Percentiles rank a stretch among this genome's conserved stretches.
These are phyloP conservation scores for Istiophorus platypterus DNA, from an alignment of 2,113 vertebrate species.

Conservation along the genomic window DNA sequence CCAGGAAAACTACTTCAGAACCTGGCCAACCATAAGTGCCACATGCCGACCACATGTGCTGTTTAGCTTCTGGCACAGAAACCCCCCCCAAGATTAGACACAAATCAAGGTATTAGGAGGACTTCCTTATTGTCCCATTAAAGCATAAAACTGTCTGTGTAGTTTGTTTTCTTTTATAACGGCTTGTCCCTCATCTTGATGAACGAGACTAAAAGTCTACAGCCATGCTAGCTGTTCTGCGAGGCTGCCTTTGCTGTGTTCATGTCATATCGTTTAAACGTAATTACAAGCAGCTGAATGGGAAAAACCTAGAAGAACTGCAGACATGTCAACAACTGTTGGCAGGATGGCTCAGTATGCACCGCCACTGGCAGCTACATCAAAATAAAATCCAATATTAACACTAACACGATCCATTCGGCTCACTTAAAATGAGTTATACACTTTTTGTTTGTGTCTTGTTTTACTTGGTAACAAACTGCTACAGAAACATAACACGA, in stretches of 20 bases:
- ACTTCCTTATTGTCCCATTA: not conserved
- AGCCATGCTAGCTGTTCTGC: not conserved
- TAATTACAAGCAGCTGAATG: too few species aligned
- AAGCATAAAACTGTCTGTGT: not conserved
- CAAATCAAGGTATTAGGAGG: not conserved
- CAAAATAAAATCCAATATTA: not conserved
- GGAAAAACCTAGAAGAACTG: too few species aligned
- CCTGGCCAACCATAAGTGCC: not conserved
- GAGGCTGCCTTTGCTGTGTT: not conserved
- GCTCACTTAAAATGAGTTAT: too few species aligned
- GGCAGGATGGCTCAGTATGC: too few species aligned
- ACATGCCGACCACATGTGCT: not conserved
- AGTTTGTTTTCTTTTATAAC: not conserved
- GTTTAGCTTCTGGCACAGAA: not conserved
- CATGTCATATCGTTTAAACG: not conserved
- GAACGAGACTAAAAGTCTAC: not conserved
- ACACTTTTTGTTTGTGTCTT: too few species aligned
- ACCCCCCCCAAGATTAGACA: not conserved
- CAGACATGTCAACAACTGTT: too few species aligned
- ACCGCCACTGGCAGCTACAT: not conserved
- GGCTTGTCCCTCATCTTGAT: not conserved
- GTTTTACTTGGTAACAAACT: too few species aligned
- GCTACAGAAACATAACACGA: too few species aligned
- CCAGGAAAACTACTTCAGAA: conserved; percentile 7
- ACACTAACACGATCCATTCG: not conserved